Evolutionary conservation across 2,888 invertebrate genomes (phyloP).

Genomic region (Hirtodrosophila duncani): DNA sequence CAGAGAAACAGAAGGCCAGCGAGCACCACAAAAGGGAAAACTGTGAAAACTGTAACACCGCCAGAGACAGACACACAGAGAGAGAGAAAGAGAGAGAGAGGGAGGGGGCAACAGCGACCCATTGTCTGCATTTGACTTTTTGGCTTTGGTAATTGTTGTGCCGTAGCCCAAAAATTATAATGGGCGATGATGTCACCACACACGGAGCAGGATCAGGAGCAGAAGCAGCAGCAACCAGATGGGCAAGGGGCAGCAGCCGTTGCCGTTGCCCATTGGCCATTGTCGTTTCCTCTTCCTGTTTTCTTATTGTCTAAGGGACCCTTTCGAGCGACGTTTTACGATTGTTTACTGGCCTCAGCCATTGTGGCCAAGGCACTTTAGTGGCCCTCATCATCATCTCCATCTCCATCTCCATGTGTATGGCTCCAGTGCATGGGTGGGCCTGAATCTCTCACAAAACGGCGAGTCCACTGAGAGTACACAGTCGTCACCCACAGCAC

Average conservation of each 20-base stretch:
- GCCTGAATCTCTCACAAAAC: no score
- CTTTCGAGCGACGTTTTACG: conserved; percentile 55
- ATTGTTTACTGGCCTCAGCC: conserved; percentile 45
- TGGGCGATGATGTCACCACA: conserved; percentile 68
- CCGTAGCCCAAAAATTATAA: conserved; percentile 52
- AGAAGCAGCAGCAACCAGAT: conserved; percentile 2
- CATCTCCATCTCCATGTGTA: neutral
- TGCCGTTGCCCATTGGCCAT: conserved; percentile 34
- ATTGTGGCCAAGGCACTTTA: conserved; percentile 70
- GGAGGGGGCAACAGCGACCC: conserved; percentile 20
- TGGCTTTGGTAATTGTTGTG: conserved; percentile 55
- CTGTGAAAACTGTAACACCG: conserved; percentile 14
- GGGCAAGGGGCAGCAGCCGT: conserved; percentile 2
- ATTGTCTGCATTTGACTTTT: conserved; percentile 39
- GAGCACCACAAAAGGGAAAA: neutral
- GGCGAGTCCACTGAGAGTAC: no score
- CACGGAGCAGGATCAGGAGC: conserved; percentile 27
- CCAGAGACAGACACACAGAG: conserved; percentile 20
- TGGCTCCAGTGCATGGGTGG: no score
- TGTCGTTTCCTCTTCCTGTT: conserved; percentile 72
- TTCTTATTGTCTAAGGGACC: conserved; percentile 45
- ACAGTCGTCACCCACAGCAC: no score
- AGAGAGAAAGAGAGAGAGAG: conserved; percentile 12
- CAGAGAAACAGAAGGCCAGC: conserved; percentile 5
- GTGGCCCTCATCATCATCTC: conserved; percentile 23